Evolutionary conservation across 2,113 vertebrate species (phyloP).

Genomic region (Scomber colias): DNA sequence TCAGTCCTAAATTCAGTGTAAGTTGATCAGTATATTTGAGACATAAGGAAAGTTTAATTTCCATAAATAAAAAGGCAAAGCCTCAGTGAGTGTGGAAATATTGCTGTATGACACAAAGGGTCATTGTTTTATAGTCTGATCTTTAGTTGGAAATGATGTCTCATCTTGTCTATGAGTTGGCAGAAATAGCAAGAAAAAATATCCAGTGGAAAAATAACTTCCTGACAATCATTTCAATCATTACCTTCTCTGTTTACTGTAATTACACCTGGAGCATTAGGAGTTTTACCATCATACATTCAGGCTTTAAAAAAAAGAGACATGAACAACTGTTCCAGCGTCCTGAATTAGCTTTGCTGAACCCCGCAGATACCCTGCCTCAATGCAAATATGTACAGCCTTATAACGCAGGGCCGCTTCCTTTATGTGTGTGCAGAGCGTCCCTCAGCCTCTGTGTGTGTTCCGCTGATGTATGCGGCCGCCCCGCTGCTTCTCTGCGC

Average conservation of each 20-base stretch:
- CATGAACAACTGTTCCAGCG: background rate
- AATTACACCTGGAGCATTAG: background rate
- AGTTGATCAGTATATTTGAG: too few relatives aligned
- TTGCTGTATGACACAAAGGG: background rate
- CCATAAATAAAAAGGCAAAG: background rate
- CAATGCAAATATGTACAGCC: slow-evolving; percentile 33
- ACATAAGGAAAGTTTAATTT: background rate
- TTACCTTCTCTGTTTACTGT: slow-evolving; percentile 8
- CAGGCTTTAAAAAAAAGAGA: background rate
- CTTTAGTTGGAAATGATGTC: background rate
- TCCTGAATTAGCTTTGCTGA: background rate
- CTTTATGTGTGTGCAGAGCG: slow-evolving; percentile 19
- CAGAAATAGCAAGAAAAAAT: background rate
- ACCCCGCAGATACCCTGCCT: slow-evolving; percentile 10
- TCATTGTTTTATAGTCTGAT: background rate
- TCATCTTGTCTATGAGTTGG: background rate
- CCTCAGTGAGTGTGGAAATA: background rate
- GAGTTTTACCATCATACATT: background rate
- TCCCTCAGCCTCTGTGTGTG: slow-evolving; percentile 74
- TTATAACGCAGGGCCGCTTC: slow-evolving; percentile 4
- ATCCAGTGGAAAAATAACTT: background rate
- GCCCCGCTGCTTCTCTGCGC: slow-evolving; percentile 80
- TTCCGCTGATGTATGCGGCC: slow-evolving; percentile 89
- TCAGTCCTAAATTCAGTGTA: too few relatives aligned
- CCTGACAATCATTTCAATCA: background rate